Evolutionary conservation across 2,113 vertebrate genomes (phyloP), one percentile per base, ranked within the genome.

Genomic region (Plectropomus leopardus): DNA sequence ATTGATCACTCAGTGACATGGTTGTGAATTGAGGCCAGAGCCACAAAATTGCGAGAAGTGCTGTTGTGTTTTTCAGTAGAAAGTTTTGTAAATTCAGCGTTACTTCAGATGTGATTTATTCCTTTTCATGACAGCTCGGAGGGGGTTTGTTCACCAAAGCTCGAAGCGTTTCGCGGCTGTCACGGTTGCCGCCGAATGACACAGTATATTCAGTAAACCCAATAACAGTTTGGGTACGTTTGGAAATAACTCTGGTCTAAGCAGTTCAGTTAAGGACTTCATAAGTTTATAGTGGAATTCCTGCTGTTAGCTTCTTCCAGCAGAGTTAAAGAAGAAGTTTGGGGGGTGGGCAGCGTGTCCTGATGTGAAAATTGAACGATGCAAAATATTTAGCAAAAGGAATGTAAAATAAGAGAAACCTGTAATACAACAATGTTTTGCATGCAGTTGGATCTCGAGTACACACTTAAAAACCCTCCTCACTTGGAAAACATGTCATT

Each of bases 1-100:
- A 70, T 85, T 79, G 87, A 88, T 93, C 86, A 81, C 76, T 75
- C 10, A 7, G 32, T 87, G 84, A 79, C 81, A 69, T 48, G 51
- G 70, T 73, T 71, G 72, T 78, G 59, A 90, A 68, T 48, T 61
- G 58, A 82, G 48, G 82, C 80, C 61, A 34, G 40, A 70, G 70
- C 42, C 57, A 26, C 73, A 55, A 40, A 70, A 74, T 42, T 68
- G 61, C 42, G 61, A 76, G 21, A 73, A 61, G 61, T 15, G 40
- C 64, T 32, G 19, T 58, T 78, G 53, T 63, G 13, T 64, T 84
- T n/a, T 84, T 65, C 42, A 21, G 48, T 28, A 14, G 34, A 75
- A 80, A 78, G 36, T 72, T 58, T 59, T 58, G 72, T 82, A 67
- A 73, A 78, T 82, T 70, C 55, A 53, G n/a, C 36, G n/a, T 71